A percentile compares a stretch with the other conserved stretches of the same genome.
These are phyloP conservation scores for Sardina pilchardus DNA, from an alignment of 2,113 vertebrate genomes.

Conservation along the genomic window DNA sequence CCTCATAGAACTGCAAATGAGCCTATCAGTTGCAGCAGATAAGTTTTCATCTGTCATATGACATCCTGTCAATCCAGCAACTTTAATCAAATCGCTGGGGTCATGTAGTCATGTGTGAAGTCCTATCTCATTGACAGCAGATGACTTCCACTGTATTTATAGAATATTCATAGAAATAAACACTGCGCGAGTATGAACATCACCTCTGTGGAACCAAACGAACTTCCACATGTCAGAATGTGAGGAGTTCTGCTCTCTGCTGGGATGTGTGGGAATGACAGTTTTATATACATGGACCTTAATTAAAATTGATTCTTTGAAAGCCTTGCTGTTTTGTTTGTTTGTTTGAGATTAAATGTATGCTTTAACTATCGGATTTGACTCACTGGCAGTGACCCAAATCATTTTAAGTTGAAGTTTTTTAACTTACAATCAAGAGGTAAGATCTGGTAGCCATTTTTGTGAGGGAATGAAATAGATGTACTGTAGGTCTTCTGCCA, in stretches of 20 bases:
- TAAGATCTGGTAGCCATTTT: not conserved
- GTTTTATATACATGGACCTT: not conserved
- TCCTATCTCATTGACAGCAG: not conserved
- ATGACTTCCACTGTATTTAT: conserved; percentile 11
- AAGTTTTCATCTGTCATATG: not conserved
- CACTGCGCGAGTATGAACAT: not conserved
- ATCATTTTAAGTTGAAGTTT: no score
- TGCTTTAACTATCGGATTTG: no score
- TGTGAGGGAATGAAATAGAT: not conserved
- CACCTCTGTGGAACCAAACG: not conserved
- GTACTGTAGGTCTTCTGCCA: no score
- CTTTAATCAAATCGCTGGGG: conserved; percentile 33
- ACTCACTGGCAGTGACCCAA: no score
- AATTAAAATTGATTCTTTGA: no score
- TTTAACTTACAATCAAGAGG: not conserved
- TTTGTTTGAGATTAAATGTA: no score
- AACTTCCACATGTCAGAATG: not conserved
- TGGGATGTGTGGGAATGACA: not conserved
- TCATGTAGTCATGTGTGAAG: conserved; percentile 15
- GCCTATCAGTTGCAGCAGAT: not conserved
- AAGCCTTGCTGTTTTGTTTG: not conserved
- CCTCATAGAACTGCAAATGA: not conserved
- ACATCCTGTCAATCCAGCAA: not conserved
- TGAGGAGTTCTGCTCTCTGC: not conserved
- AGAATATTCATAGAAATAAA: not conserved